Evolutionary conservation across 2,888 invertebrate species (phyloP).

Genomic region (Sminthurinus aureus): DNA sequence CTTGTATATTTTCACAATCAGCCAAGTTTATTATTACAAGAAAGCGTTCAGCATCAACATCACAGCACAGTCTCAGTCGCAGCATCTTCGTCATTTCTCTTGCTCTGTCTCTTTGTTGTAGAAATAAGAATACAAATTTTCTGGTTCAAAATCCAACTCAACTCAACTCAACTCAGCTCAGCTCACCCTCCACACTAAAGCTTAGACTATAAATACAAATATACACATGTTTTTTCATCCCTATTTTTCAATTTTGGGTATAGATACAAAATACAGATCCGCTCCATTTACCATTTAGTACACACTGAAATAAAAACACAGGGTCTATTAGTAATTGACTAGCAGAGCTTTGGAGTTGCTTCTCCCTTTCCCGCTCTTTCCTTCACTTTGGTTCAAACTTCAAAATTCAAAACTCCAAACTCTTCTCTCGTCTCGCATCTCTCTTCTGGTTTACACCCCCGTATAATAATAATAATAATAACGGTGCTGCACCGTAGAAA

Average conservation of each 20-base stretch:
- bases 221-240: too few relatives aligned
- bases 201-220: too few relatives aligned
- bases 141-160: neutral
- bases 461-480: too few relatives aligned
- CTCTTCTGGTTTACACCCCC: neutral
- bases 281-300: too few relatives aligned
- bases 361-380: neutral
- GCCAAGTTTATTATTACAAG: slow-evolving; percentile 35
- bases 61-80: neutral
- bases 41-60: slow-evolving; percentile 31
- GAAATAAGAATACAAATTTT: neutral
- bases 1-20: slow-evolving; percentile 38
- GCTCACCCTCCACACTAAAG: too few relatives aligned
- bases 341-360: neutral
- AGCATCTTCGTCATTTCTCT: slow-evolving; percentile 20
- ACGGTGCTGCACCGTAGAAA: neutral
- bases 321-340: neutral
- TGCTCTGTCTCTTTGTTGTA: neutral
- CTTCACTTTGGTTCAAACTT: neutral
- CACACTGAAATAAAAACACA: neutral
- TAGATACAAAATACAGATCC: too few relatives aligned
- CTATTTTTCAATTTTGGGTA: too few relatives aligned
- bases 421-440: neutral
- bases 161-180: too few relatives aligned
- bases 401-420: neutral